Conservation (phyloP, 2,888 invertebrate species). For the Theretra japonica region DNA sequence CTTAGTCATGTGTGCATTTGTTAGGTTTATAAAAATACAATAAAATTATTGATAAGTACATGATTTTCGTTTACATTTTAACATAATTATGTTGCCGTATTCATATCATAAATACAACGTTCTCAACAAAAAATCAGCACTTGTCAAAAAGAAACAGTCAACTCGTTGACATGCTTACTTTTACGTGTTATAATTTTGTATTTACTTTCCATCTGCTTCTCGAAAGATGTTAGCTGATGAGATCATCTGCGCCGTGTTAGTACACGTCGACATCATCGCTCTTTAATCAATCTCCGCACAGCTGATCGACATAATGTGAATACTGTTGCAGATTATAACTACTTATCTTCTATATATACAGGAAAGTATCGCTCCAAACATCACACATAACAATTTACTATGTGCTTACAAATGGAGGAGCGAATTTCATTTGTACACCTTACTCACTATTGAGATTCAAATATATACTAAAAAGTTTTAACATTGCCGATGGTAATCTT, state of each 20-base stretch:
- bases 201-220: background rate
- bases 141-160: no score
- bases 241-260: no score
- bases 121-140: no score
- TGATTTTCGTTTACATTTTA: no score
- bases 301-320: conserved; percentile 46
- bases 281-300: background rate
- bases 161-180: no score
- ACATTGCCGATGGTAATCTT: background rate
- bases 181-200: no score
- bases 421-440: conserved; percentile 2
- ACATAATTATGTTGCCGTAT: no score
- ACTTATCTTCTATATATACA: conserved; percentile 38
- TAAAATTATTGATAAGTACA: no score
- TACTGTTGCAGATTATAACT: conserved; percentile 52
- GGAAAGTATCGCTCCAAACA: conserved; percentile 34
- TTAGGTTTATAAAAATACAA: no score
- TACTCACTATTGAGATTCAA: conserved; percentile 19
- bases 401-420: background rate
- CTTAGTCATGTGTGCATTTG: background rate
- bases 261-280: no score
- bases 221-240: background rate
- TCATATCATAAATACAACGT: no score
- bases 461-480: background rate
- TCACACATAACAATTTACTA: conserved; percentile 5